Conservation (phyloP, 2,797 vertebrate species). For the Macropus fuliginosus region DNA sequence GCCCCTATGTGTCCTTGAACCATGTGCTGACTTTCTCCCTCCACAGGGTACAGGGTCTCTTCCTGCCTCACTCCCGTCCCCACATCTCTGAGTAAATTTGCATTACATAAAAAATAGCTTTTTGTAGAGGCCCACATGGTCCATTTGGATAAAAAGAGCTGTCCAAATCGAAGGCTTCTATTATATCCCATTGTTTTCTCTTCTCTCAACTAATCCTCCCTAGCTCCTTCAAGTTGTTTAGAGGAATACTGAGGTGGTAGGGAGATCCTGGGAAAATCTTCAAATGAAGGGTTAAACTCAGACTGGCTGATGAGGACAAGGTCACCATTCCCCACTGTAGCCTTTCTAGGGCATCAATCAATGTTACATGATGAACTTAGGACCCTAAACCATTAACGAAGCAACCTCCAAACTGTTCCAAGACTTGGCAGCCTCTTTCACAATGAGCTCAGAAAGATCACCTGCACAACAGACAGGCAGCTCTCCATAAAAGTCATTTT, state of each 20-base stretch:
- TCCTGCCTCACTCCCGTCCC: neutral
- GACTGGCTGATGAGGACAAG: neutral
- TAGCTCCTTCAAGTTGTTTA: neutral
- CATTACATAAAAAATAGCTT: neutral
- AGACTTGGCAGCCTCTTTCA: neutral
- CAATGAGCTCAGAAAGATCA: neutral
- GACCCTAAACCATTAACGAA: neutral
- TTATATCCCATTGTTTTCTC: neutral
- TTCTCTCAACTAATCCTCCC: neutral
- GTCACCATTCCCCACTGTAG: neutral
- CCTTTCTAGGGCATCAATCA: neutral
- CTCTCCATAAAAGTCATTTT: constrained; percentile 64
- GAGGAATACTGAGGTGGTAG: neutral
- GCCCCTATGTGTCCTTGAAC: neutral
- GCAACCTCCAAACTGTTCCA: neutral
- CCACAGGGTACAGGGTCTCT: neutral
- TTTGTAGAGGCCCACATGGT: neutral
- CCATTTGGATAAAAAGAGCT: neutral
- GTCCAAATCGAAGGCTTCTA: neutral
- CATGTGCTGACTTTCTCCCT: neutral
- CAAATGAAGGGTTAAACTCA: neutral
- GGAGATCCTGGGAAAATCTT: neutral
- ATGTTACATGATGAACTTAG: neutral
- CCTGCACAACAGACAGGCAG: constrained; percentile 27
- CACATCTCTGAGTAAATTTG: neutral